Base-by-base conservation (phyloP, 2,113 vertebrate genomes). In the Tragelaphus imberbis region DNA sequence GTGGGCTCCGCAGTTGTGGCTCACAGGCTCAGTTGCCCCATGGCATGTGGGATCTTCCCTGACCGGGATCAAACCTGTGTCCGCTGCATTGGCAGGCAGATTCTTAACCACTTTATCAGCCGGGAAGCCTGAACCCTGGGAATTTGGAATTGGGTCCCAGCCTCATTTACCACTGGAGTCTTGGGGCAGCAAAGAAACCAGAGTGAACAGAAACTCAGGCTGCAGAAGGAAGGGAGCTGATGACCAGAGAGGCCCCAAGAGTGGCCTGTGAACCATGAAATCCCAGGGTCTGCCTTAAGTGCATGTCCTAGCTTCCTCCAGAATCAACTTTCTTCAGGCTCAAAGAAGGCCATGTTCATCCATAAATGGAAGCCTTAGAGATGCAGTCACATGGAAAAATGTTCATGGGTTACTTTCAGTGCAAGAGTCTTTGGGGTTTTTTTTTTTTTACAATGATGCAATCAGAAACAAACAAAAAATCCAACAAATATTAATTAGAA, bases 331-430 rank as follows among this genome's bases (percentile, higher is more conserved):
- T 27, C 49, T 49, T 30, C 23, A 11, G 28, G 2, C 58, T 28
- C 33, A 4, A 28, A 44, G 59, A 40, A 53, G 0, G 0, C 0
- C 1, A 1, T 1, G 12, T 16, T 21, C 36, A 7, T 21, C 33
- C 0, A 0, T 51, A 53, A 61, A 12, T 0, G 2, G 61, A 36
- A 59, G 30, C 61, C 8, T 3, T 6, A 25, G 44, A 40, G 92
- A 65, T 3, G 3, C 15, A 40, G 16, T 5, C 6, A 25, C 2
- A 7, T 25, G n/a, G 79, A 10, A 5, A 75, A 71, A 11, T 8
- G 3, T 6, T 40, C 7, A 3, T 0, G 30, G 36, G 47, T 21
- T 33, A 28, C 51, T 17, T 28, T 63, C 30, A 44, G 7, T 3
- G 27, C 44, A n/a, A 61, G 59, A 8, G 77, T 0, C 3, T 27